Conservation (phyloP, 35 echinoderm and acorn worm species). For the Lytechinus variegatus region DNA sequence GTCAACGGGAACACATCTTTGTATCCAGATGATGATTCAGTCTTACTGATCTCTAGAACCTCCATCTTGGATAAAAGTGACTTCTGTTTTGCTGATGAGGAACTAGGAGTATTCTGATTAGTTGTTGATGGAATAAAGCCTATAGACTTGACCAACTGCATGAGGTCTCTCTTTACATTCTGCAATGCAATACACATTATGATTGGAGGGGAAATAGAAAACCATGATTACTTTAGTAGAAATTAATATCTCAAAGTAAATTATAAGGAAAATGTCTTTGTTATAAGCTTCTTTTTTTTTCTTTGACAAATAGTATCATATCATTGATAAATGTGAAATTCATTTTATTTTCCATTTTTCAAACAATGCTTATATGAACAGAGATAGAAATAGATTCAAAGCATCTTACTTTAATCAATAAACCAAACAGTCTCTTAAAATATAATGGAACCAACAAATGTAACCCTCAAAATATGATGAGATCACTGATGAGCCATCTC, state of each 20-base stretch:
- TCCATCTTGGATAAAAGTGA: conserved; percentile 47
- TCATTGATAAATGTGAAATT: no score
- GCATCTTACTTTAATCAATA: no score
- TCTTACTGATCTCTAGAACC: conserved; percentile 87
- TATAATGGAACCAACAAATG: no score
- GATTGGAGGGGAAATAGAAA: background rate
- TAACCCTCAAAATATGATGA: background rate
- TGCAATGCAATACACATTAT: conserved; percentile 13
- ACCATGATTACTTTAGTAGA: no score
- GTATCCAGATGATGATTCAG: conserved; percentile 43
- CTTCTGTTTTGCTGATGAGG: background rate
- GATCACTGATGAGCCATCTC: background rate
- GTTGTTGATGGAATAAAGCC: conserved; percentile 61
- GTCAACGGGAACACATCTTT: conserved; percentile 68
- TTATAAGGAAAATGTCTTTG: no score
- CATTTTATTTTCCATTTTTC: no score
- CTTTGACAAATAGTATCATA: no score
- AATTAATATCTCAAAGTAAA: no score
- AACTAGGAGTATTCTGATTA: background rate
- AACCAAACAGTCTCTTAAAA: no score
- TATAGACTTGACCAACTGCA: conserved; percentile 75
- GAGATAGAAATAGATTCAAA: no score
- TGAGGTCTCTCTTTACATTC: conserved; percentile 91
- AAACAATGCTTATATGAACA: no score
- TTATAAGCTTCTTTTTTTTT: no score